phyloP scores from a whole-genome alignment of 2,113 vertebrate genomes.

The Silurus asotus region DNA sequence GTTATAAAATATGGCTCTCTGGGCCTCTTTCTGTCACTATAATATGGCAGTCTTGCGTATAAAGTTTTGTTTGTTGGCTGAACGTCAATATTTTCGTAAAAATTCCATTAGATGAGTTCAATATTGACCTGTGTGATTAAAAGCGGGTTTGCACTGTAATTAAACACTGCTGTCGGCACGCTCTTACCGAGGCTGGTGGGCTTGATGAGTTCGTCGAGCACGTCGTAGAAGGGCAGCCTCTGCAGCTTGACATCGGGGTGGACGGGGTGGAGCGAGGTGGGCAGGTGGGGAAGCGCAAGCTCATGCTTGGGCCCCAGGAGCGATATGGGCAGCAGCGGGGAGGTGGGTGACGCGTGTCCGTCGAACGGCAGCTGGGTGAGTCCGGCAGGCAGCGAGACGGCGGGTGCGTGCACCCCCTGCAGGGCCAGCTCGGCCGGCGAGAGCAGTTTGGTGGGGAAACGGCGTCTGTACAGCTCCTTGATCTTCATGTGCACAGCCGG shows the following conservation, averaged over 20 bases:
- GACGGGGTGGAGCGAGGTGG: conserved; percentile 90
- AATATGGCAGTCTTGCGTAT: neutral
- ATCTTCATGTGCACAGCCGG: conserved; percentile 98
- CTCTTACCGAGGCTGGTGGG: conserved; percentile 95
- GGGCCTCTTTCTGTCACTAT: neutral
- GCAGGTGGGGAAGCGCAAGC: conserved; percentile 91
- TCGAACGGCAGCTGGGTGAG: conserved; percentile 91
- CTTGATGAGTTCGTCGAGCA: conserved; percentile 97
- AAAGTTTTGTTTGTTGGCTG: neutral
- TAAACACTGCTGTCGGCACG: neutral
- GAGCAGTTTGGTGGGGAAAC: conserved; percentile 96
- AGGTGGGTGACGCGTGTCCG: conserved; percentile 83
- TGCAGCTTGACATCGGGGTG: conserved; percentile 98
- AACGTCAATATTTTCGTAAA: neutral
- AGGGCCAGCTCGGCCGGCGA: conserved; percentile 88
- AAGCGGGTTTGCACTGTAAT: neutral
- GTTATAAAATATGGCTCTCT: neutral
- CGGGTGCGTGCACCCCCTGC: conserved; percentile 83
- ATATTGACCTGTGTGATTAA: neutral
- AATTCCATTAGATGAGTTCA: neutral
- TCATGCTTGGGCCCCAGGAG: conserved; percentile 96
- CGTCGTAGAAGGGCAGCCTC: conserved; percentile 95
- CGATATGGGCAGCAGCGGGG: conserved; percentile 89
- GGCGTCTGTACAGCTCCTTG: conserved; percentile 95
- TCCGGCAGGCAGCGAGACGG: conserved; percentile 79